Conservation (phyloP, 2,113 vertebrate genomes). For the Orientallactaga bullata region DNA sequence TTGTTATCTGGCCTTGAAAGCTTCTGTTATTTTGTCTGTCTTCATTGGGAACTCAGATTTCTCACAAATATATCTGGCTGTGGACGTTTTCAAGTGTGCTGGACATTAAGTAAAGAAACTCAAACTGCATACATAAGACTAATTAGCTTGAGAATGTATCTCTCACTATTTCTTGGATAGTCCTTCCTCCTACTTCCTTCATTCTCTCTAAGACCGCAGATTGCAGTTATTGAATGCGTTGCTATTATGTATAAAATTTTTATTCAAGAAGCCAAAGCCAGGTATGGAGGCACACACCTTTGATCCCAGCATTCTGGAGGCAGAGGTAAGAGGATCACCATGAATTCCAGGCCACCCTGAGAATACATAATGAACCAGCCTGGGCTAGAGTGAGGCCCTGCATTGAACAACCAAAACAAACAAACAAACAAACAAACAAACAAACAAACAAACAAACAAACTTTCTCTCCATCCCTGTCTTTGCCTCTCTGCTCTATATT, state of each 20-base stretch:
- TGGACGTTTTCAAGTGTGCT: background rate
- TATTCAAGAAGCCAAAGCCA: no score
- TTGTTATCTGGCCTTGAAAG: background rate
- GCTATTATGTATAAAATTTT: background rate
- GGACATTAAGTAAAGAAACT: background rate
- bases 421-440: no score
- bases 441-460: no score
- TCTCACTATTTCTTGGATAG: slow-evolving; percentile 29
- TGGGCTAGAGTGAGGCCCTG: no score
- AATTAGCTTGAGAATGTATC: slow-evolving; percentile 5
- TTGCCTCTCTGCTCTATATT: background rate
- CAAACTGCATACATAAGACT: background rate
- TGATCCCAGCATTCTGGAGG: no score
- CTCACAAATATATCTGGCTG: background rate
- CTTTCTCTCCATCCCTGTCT: background rate
- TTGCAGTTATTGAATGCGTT: background rate
- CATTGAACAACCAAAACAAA: no score
- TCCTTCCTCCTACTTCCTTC: background rate
- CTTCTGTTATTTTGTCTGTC: background rate
- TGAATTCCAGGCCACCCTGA: no score
- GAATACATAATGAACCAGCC: no score
- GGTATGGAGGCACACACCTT: no score
- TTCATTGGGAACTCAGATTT: background rate
- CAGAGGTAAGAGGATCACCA: no score
- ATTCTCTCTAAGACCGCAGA: background rate